A percentile compares a stretch with the other conserved stretches of the same genome.
Evolutionary conservation across 2,888 invertebrate species (phyloP).

Genomic region (Synanthedon tipuliformis): DNA sequence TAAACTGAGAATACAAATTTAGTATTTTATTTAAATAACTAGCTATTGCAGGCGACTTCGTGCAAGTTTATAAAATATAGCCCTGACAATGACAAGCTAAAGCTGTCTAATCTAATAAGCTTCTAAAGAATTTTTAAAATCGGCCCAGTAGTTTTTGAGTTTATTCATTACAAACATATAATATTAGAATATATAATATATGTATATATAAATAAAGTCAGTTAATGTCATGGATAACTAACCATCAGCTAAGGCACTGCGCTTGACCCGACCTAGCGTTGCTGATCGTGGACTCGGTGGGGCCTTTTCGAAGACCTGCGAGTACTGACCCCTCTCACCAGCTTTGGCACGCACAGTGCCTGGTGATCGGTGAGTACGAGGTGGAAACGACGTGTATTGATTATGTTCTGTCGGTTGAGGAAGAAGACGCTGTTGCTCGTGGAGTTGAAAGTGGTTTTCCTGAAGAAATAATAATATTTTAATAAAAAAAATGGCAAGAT

Average conservation of each 20-base stretch:
- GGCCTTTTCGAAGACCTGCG: conserved; percentile 69
- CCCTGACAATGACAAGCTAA: too few species aligned
- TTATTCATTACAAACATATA: too few species aligned
- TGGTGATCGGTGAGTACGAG: conserved; percentile 35
- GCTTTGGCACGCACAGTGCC: conserved; percentile 52
- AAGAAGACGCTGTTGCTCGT: conserved; percentile 59
- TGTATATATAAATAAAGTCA: too few species aligned
- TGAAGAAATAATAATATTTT: neutral
- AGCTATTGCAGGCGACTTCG: too few species aligned
- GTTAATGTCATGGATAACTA: conserved; percentile 10
- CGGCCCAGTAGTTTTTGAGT: too few species aligned
- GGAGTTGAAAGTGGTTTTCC: conserved; percentile 61
- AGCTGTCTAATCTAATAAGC: too few species aligned
- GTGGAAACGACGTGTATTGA: conserved; percentile 62
- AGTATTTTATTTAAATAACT: neutral
- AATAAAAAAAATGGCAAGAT: too few species aligned
- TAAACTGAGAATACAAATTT: too few species aligned
- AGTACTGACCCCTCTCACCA: conserved; percentile 61
- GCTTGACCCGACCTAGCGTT: conserved; percentile 52
- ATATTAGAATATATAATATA: too few species aligned
- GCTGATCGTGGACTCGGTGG: conserved; percentile 65
- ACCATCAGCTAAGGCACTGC: conserved; percentile 50
- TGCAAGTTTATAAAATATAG: too few species aligned
- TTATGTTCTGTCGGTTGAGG: conserved; percentile 56
- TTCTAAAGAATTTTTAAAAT: too few species aligned